Evolutionary conservation across 2,113 vertebrate genomes (phyloP).

Genomic region (Microcebus lehilahytsara): DNA sequence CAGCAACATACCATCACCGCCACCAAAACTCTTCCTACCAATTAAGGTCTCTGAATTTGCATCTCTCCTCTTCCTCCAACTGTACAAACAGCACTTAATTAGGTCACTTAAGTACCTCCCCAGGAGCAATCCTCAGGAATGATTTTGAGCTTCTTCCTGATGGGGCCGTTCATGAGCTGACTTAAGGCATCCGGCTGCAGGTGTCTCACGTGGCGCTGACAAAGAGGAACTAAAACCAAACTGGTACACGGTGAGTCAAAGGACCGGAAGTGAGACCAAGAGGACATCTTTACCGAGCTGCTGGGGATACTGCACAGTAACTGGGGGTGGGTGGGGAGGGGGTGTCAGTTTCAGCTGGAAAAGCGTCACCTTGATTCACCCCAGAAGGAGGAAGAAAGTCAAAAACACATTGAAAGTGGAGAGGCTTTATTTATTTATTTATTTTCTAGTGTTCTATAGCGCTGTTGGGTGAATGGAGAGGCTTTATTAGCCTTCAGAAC

Average conservation of each 20-base stretch:
- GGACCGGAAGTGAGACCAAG: background rate
- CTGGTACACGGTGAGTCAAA: background rate
- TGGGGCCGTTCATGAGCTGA: conserved; percentile 94
- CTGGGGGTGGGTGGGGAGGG: background rate
- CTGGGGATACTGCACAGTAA: background rate
- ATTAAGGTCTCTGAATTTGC: background rate
- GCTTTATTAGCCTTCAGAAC: background rate
- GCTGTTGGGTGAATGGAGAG: background rate
- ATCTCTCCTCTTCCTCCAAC: no score
- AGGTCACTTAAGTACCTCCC: conserved; percentile 89
- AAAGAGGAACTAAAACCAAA: conserved; percentile 83
- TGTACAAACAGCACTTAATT: background rate
- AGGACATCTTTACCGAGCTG: background rate
- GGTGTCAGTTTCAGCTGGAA: background rate
- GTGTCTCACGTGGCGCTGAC: conserved; percentile 83
- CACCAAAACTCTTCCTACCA: background rate
- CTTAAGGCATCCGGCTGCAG: conserved; percentile 86
- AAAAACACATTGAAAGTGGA: background rate
- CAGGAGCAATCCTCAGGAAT: conserved; percentile 93
- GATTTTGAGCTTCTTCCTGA: conserved; percentile 92
- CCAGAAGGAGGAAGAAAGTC: background rate
- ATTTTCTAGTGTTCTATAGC: no score
- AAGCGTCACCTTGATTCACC: background rate
- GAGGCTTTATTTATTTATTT: background rate
- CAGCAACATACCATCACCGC: fast-evolving